A percentile compares a stretch with the other conserved stretches of the same genome.
Conservation (phyloP, 2,113 vertebrate species). For the Laticauda colubrina region DNA sequence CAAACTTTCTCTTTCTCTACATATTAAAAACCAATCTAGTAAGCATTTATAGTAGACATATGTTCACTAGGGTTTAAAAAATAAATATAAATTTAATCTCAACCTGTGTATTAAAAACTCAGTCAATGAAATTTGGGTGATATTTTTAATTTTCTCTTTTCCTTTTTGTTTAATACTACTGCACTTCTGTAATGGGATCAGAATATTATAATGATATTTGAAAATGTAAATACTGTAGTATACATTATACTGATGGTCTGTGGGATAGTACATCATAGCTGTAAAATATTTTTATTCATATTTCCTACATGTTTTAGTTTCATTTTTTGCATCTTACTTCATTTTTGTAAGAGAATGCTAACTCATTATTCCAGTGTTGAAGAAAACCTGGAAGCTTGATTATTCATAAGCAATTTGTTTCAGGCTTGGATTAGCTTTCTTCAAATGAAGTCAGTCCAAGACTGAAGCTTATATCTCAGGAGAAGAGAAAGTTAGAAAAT, state of each 20-base stretch:
- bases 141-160: background rate
- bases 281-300: background rate
- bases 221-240: background rate
- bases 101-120: constrained; percentile 6
- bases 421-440: background rate
- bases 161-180: background rate
- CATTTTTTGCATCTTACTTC: background rate
- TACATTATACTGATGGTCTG: no score
- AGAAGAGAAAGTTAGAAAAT: background rate
- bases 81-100: constrained; percentile 35
- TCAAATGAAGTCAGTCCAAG: background rate
- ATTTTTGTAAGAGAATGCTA: background rate
- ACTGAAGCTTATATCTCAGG: constrained; percentile 3
- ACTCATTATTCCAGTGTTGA: background rate
- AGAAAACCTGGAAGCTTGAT: background rate
- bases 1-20: background rate
- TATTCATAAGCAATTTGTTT: background rate
- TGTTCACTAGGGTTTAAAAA: background rate
- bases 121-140: background rate
- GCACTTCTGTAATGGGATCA: background rate
- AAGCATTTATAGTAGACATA: background rate
- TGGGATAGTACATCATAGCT: background rate
- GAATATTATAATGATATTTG: background rate
- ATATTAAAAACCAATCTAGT: background rate
- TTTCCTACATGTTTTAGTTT: background rate